Evolutionary conservation across 2,888 invertebrate species (phyloP), one percentile per base, ranked within the genome.

Genomic region (Selenia dentaria): DNA sequence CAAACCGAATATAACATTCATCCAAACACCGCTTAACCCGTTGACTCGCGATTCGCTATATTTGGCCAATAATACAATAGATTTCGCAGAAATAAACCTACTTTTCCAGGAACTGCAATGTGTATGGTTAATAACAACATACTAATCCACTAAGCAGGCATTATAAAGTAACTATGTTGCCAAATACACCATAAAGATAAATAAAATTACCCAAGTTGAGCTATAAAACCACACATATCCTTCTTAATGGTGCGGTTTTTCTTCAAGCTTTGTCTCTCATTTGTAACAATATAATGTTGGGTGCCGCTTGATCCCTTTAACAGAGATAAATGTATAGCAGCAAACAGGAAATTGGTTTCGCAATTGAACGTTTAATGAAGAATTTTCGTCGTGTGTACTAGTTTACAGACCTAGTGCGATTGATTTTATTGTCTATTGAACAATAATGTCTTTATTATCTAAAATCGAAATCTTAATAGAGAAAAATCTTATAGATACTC

Each of bases 341-440:
- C 6, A 11, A 26, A 27, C 36, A 26, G 46, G 46, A 46, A 40
- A 46, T 46, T 40, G 40, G 31, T 20, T 36, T 12, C 8, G 4
- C 6, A 13, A 24, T 20, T 38, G 37, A 36, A 16, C 12, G 20
- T 25, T 49, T 27, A 42, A 18, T 29, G 24, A 28, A 22, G 35
- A 38, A 25, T 20, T 26, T 43, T 33, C 14, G 12, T 24, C 22
- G 8, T 8, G 8, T 22, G 1, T 1, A 3, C 25, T 0, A 8
- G 25, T 9, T 25, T 25, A 3, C 25, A 9, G 25, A 25, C 8
- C 8, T 8, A 24, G 2, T 24, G n/a, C 24, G 24, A 10, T 10
- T 26, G 10, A 26, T 10, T 26, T 24, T 18, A 18, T n/a, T n/a
- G n/a, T n/a, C n/a, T n/a, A n/a, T n/a, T n/a, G n/a, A n/a, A n/a